A percentile compares a stretch with the other conserved stretches of the same genome.
Conservation (phyloP, 1,140 invertebrate genomes). For the Lasioglossum albipes region DNA sequence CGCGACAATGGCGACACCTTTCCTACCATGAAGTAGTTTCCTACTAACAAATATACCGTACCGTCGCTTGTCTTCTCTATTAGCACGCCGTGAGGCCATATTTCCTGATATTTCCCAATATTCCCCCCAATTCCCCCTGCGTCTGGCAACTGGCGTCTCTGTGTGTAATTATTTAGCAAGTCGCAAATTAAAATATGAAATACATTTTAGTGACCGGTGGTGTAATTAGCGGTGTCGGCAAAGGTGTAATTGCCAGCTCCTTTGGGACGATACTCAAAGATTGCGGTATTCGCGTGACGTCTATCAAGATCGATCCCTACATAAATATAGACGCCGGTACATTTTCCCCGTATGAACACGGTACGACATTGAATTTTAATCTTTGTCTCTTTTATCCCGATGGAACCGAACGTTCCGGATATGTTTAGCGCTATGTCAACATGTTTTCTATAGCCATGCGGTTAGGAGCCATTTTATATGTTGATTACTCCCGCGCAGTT, state of each 20-base stretch:
- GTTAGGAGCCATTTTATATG: conserved; percentile 63
- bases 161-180: not conserved
- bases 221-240: conserved; percentile 98
- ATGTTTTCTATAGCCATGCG: conserved; percentile 14
- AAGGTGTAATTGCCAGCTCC: conserved; percentile 98
- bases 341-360: conserved; percentile 99
- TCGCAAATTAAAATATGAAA: conserved; percentile 84
- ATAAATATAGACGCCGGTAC: conserved; percentile 99
- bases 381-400: conserved; percentile 11
- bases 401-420: not conserved
- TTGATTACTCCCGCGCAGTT: conserved; percentile 10
- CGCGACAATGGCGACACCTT: too few relatives aligned
- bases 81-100: too few relatives aligned
- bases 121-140: too few relatives aligned
- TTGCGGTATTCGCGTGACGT: conserved; percentile 95
- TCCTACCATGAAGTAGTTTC: too few relatives aligned
- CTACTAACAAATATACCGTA: too few relatives aligned
- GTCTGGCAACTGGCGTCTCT: too few relatives aligned
- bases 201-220: conserved; percentile 99
- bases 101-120: too few relatives aligned
- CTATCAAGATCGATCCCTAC: conserved; percentile 99
- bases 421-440: not conserved
- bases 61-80: too few relatives aligned
- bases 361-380: conserved; percentile 80
- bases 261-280: conserved; percentile 98